phyloP scores from a whole-genome alignment of 2,113 vertebrate species.

The Tachysurus fulvidraco region DNA sequence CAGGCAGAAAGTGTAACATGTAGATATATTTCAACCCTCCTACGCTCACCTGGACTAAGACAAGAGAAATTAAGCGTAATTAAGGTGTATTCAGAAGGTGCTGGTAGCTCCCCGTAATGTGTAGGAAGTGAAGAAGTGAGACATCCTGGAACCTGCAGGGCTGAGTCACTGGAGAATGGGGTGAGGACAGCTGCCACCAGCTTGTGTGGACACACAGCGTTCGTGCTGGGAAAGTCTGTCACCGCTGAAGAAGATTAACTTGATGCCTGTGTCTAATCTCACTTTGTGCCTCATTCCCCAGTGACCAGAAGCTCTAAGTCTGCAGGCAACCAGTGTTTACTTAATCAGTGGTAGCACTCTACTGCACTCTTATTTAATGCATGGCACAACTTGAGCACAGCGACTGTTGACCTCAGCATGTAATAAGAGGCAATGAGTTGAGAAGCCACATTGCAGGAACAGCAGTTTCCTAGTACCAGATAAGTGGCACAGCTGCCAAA shows the following conservation, averaged over 20 bases:
- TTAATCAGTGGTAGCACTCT: background rate
- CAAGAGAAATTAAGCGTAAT: constrained; percentile 55
- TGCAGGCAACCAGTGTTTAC: constrained; percentile 26
- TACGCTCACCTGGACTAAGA: constrained; percentile 10
- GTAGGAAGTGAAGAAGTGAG: constrained; percentile 53
- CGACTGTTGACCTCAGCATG: constrained; percentile 18
- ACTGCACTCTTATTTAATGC: background rate
- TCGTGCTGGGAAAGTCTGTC: constrained; percentile 55
- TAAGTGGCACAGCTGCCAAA: background rate
- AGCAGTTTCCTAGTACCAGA: constrained; percentile 17
- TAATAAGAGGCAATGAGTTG: constrained; percentile 15
- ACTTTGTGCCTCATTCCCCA: constrained; percentile 25
- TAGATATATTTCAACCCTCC: background rate
- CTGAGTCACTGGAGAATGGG: constrained; percentile 35
- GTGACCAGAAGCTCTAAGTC: constrained; percentile 12
- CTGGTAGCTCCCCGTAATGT: constrained; percentile 42
- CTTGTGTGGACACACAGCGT: constrained; percentile 39
- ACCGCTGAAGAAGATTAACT: constrained; percentile 47
- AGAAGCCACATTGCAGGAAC: background rate
- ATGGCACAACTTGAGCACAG: constrained; percentile 1
- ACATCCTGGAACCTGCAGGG: constrained; percentile 53
- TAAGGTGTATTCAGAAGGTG: constrained; percentile 46
- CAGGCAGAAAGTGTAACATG: background rate
- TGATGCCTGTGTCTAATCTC: constrained; percentile 38
- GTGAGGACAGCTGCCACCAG: constrained; percentile 55